Base-by-base conservation (phyloP, 2,797 vertebrate species). In the Bradypodion ventrale region DNA sequence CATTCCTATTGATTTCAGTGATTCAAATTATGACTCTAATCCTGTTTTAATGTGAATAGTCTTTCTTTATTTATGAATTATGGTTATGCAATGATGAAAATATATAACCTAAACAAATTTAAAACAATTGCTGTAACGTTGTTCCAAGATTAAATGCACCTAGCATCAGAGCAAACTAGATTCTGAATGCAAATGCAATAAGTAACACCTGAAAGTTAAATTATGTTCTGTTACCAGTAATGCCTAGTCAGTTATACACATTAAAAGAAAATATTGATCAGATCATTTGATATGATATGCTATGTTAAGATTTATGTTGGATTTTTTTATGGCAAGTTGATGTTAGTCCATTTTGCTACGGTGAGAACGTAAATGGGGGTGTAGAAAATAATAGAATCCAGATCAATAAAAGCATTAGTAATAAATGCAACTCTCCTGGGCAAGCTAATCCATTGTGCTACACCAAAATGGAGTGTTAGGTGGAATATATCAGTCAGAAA, bases 341-440 rank as follows among this genome's bases (percentile, higher is more conserved):
- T 83, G 46, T 84, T 86, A 73, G 66, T 4, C 44, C 87, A 6
- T 63, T 90, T 91, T 89, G 79, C 82, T 85, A 35, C 84, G 74
- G 42, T 19, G 2, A 29, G 85, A 66, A 56, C 88, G 92, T 89
- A 84, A 52, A 81, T 83, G 87, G 75, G 63, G 87, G 84, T 92
- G 74, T 59, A 79, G 89, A 89, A 93, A 93, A 91, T 85, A 91
- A 87, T 83, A 84, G 89, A 88, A 82, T 74, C 4, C 78, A 87
- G 81, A 93, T 95, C 91, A 86, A 94, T 94, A 90, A 89, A 90
- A 91, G 70, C 80, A 83, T 90, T 89, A 90, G 87, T 89, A 94
- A 93, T 88, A 91, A 93, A 91, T 79, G 80, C 84, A 72, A 83
- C 37, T 93, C 82, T 65, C 84, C 60, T 86, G 84, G 82, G 86